Conservation (phyloP, 1,140 invertebrate genomes). For the Orchesella cincta region DNA sequence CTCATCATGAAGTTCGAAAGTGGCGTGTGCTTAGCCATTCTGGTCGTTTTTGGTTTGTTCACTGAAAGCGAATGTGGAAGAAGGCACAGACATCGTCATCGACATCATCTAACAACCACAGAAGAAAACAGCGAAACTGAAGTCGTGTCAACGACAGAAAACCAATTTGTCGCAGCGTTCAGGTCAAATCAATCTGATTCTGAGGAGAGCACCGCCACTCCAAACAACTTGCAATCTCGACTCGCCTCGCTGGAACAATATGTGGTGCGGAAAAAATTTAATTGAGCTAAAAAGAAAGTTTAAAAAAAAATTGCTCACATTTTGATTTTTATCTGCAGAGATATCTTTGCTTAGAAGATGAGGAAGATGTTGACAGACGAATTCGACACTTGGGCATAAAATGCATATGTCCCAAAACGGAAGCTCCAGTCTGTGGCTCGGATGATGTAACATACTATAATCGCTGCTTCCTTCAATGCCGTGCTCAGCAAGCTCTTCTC, state of each 20-base stretch:
- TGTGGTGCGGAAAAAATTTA: neutral
- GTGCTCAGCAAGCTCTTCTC: neutral
- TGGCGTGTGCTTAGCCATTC: too few species aligned
- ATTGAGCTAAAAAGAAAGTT: neutral
- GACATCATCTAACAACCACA: neutral
- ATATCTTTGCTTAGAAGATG: conserved; percentile 35
- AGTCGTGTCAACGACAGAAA: too few species aligned
- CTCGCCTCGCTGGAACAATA: neutral
- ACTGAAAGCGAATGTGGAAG: too few species aligned
- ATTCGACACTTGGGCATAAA: conserved; percentile 14
- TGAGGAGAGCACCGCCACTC: neutral
- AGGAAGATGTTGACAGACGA: conserved; percentile 32
- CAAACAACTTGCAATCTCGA: neutral
- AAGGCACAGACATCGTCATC: neutral
- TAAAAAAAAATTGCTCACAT: neutral
- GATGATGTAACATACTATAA: conserved; percentile 28
- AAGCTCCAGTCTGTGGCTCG: conserved; percentile 41
- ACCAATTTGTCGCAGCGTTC: neutral
- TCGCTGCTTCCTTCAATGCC: conserved; percentile 37
- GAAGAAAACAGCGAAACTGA: neutral
- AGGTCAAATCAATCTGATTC: neutral
- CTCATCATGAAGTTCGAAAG: too few species aligned
- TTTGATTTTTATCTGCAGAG: conserved; percentile 21
- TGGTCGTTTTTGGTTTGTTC: too few species aligned
- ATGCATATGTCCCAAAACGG: conserved; percentile 40